Base-by-base conservation (phyloP, 2,888 invertebrate genomes). In the Halocaridina rubra region DNA sequence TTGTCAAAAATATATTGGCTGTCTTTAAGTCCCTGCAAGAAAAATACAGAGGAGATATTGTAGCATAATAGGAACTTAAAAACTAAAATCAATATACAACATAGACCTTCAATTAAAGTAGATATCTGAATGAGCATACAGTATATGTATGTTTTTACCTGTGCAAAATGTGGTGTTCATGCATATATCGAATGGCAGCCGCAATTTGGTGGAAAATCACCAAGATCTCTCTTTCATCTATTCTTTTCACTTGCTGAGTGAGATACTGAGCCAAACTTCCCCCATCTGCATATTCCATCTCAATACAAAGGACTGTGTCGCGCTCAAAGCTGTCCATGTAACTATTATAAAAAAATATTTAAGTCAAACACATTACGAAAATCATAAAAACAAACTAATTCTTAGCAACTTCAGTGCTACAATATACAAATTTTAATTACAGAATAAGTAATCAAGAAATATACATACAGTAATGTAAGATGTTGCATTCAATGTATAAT, bases 241-340 rank as follows among this genome's bases (percentile, higher is more conserved):
- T 91, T 7, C 92, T 90, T 10, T 90, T 90, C 39, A 92, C 91
- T 30, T 93, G 92, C 61, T 92, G 91, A 30, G 92, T 91, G 61
- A 95, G 92, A 87, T 93, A 92, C 89, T 95, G 94, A 0, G 94
- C 93, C 86, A 95, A 90, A 2, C 94, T 95, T 10, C 95, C 95
- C 22, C 94, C 94, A 90, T 95, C 94, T 2, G 95, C 95, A 90
- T 94, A 95, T 90, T 95, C 95, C 95, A 95, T 95, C 91, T 95
- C 94, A 10, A 89, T 89, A 75, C 81, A 88, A 29, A 89, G 69
- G 32, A 92, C 90, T 10, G 94, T 94, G 89, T 95, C 94, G 89
- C 93, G 93, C 89, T 95, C 94, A 90, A 95, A 95, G 89, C 94
- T 95, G 88, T 95, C 94, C 89, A 93, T 92, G 90, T 95, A 95